Conservation (phyloP, 2,888 invertebrate genomes). For the Lasiommata megera region DNA sequence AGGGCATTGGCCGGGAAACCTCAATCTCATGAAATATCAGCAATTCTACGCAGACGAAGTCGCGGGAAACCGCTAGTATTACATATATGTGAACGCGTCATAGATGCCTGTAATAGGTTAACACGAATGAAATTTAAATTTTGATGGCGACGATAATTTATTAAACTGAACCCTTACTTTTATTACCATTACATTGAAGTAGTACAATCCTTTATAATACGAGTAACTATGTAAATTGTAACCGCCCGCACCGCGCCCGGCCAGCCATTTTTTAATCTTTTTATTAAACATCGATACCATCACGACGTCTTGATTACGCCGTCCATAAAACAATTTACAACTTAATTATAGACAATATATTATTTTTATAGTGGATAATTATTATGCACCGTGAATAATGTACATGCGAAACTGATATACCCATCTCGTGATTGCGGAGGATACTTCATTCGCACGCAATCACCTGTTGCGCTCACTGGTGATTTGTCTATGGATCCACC, state of each 20-base stretch:
- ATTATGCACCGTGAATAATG: constrained; percentile 23
- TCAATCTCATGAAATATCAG: no score
- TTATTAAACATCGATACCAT: constrained; percentile 18
- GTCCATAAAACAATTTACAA: constrained; percentile 29
- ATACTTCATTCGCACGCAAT: constrained; percentile 14
- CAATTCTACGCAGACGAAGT: no score
- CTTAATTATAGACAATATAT: constrained; percentile 26
- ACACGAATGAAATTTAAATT: no score
- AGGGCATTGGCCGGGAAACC: no score
- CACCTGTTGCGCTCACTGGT: neutral
- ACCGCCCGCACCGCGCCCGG: neutral
- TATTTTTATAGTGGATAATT: constrained; percentile 29
- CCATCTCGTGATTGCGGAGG: constrained; percentile 14
- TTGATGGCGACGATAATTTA: no score
- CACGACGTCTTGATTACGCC: constrained; percentile 21
- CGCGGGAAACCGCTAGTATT: no score
- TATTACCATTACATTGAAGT: no score
- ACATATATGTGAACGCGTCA: no score
- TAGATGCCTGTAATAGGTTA: no score
- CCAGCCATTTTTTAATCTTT: constrained; percentile 14
- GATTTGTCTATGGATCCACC: neutral
- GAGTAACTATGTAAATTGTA: neutral
- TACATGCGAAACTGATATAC: constrained; percentile 21
- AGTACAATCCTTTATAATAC: no score
- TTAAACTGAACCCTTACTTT: no score